Conservation (phyloP, 1,140 invertebrate species). For the Euwallacea fornicatus region DNA sequence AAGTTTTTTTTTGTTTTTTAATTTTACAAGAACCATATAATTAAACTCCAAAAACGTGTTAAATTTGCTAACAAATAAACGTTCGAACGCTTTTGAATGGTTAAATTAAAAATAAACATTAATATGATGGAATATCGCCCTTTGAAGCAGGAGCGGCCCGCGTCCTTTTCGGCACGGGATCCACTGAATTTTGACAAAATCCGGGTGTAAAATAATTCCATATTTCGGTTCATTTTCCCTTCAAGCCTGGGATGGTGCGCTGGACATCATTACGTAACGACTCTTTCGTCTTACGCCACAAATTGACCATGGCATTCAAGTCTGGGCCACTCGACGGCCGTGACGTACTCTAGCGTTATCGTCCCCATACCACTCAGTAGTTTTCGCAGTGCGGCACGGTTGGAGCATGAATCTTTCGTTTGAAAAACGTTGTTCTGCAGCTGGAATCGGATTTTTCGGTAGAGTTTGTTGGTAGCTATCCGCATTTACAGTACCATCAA, state of each 20-base stretch:
- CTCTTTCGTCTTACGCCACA: slow-evolving; percentile 41
- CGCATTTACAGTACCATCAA: too few species aligned
- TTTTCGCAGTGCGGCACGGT: background rate
- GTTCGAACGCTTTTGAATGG: background rate
- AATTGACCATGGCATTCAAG: slow-evolving; percentile 36
- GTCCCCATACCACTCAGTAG: background rate
- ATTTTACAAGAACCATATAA: slow-evolving; percentile 2
- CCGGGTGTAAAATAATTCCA: background rate
- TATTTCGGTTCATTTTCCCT: background rate
- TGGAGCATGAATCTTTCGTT: background rate
- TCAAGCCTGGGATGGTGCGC: background rate
- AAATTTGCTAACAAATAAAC: slow-evolving; percentile 2
- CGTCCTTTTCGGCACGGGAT: background rate
- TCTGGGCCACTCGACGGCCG: slow-evolving; percentile 37
- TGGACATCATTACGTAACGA: slow-evolving; percentile 29
- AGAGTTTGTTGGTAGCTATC: too few species aligned
- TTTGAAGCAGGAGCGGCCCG: background rate
- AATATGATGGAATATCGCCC: background rate
- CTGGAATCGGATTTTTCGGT: too few species aligned
- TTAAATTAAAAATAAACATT: slow-evolving; percentile 1
- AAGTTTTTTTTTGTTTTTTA: background rate
- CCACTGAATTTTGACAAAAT: background rate
- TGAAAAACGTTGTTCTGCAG: too few species aligned
- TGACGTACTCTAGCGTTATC: slow-evolving; percentile 21
- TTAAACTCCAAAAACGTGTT: background rate